Base-by-base conservation (phyloP, 2,888 invertebrate species). In the Trilocha varians region DNA sequence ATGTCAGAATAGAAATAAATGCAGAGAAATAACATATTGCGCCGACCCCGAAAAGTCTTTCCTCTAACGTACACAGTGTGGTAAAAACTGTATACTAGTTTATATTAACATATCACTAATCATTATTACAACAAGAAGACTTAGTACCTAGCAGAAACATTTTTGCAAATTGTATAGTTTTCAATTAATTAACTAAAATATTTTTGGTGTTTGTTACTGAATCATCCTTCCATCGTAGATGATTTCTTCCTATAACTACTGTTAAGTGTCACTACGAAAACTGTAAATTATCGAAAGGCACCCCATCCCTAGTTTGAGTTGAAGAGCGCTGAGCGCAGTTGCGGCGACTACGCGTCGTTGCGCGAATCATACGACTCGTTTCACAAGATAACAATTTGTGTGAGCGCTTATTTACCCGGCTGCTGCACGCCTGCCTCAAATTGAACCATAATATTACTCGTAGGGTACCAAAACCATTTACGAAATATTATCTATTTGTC, bases 331-430 rank as follows among this genome's bases (percentile, higher is more conserved):
- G 62, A 64, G 70, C 63, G 70, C 68, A 64, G 68, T 62, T 59
- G 73, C 71, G 68, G 72, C 58, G 64, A 70, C 57, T 78, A 82
- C 85, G 84, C 85, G 75, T 79, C 84, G 83, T 74, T 84, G 79
- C 69, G 55, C 78, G 76, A 75, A 85, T 85, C 85, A 85, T 67
- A 84, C 85, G 84, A 69, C 71, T 83, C 84, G 85, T 82, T 85
- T 80, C 85, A 79, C 85, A 83, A 85, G 85, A 85, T 84, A 85
- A 85, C 85, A 84, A 85, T 85, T 85, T 85, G 84, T 65, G 65
- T 66, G 77, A 70, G 76, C 76, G 72, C 70, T 80, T 84, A 84
- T 84, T 77, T 84, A 83, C 82, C 78, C 65, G 63, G 58, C 50
- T 59, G 59, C 53, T 52, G 62, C 70, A 62, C 67, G 76, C 75